Conservation (phyloP, 2,113 vertebrate species). For the Acinonyx jubatus region DNA sequence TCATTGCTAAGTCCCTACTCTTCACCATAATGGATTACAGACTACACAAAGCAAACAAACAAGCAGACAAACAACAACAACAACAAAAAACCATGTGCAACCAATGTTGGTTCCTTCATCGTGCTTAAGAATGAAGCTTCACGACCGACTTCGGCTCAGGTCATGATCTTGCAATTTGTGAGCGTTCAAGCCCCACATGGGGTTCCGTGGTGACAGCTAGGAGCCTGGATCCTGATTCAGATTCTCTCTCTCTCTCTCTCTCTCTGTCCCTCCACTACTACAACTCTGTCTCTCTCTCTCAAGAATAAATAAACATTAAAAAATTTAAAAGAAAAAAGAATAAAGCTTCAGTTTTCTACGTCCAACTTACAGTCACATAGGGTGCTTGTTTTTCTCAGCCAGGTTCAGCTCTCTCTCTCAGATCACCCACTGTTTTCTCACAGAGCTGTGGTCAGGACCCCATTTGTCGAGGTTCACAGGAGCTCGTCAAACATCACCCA, state of each 20-base stretch:
- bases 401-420: neutral
- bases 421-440: neutral
- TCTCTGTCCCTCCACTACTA: too few species aligned
- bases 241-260: too few species aligned
- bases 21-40: neutral
- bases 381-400: neutral
- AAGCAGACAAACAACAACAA: too few species aligned
- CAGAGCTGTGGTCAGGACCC: neutral
- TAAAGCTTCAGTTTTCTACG: neutral
- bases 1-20: neutral
- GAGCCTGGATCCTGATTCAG: too few species aligned
- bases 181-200: too few species aligned
- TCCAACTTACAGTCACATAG: neutral
- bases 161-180: too few species aligned
- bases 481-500: neutral
- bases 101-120: neutral
- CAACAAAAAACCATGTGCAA: too few species aligned
- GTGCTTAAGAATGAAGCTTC: neutral
- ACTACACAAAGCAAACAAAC: neutral
- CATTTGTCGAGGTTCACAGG: conserved; percentile 33
- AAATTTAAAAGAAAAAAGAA: neutral
- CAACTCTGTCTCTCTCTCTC: too few species aligned
- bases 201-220: too few species aligned
- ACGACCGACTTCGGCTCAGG: too few species aligned
- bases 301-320: too few species aligned